Base-by-base conservation (phyloP, 2,888 invertebrate species). In the Parnassius glacialis region DNA sequence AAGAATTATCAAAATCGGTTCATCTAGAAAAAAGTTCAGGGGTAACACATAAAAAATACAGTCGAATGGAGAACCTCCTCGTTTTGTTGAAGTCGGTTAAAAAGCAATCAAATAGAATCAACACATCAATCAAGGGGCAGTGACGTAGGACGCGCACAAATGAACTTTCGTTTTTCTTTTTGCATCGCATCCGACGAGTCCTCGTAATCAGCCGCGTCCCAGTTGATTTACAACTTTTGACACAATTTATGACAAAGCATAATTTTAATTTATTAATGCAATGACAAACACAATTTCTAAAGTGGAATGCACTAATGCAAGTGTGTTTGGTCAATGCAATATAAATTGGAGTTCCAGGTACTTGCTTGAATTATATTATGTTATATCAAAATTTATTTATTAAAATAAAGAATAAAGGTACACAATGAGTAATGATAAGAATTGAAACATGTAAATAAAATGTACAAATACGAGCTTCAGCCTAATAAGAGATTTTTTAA, bases 61-160 rank as follows among this genome's bases (percentile, higher is more conserved):
- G 1, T 20, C 20, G 20, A 20, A 20, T 20, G 1, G 20, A 20
- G 20, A 2, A 20, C 20, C 20, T 20, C 20, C 20, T 20, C 1
- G 0, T 20, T 2, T 20, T 20, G 20, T 1, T 20, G 20, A 20
- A 20, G 20, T 20, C 20, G 20, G 20, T 20, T 20, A 20, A 70
- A 68, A 70, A 64, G 72, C 72, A 74, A 77, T 79, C 72, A 75
- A 71, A 67, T 73, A 74, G 73, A 78, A 78, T 77, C 76, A 78
- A 80, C 73, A 74, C 71, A 76, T 78, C 77, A 76, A 76, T 78
- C 78, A 75, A 71, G 70, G 61, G 74, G 76, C 76, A 73, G 71
- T 62, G 58, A 65, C 63, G 67, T 66, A 67, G 68, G 68, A 67
- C 64, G 67, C 64, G 67, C 62, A 64, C 67, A 65, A 68, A 70